Base-by-base conservation (phyloP, 2,888 invertebrate genomes). In the Drosophila setosimentum region DNA sequence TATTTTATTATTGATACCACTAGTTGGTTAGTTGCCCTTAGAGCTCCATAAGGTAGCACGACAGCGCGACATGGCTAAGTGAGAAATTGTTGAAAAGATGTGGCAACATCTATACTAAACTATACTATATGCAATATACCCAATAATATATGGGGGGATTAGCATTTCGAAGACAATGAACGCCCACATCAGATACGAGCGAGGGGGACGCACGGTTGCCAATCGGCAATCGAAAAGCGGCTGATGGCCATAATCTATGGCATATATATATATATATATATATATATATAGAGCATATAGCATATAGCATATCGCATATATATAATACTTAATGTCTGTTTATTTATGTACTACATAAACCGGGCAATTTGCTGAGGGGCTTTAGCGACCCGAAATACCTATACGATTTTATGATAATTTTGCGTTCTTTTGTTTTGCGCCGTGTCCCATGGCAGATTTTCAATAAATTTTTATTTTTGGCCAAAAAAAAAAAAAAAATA, bases 401-500 rank as follows among this genome's bases (percentile, higher is more conserved):
- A 80, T 82, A 70, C 73, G 64, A 73, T 87, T 83, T 89, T 72
- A 83, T 87, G 84, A 76, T 76, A 81, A 74, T 72, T 77, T 77
- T 74, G 82, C 57, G 75, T 89, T 85, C 73, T 78, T 89, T 87
- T 82, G 87, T 87, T 68, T 58, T 42, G 27, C 50, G 21, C 27
- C 21, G 49, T 50, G 21, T 65, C 50, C 67, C 62, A 58, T 60
- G 64, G 60, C 72, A 57, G 71, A 87, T 79, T 87, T 85, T 83
- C 88, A 83, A 83, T 83, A 83, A 59, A 82, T 79, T 85, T 57
- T 68, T 70, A 60, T 61, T 66, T 67, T 68, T 63, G 35, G 42
- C 63, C 62, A 60, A 51, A 30, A 64, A 57, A 42, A 42, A 59
- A 45, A 69, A 11, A 49, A 42, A 48, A 64, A 33, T 21, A 61